Evolutionary conservation across 2,797 vertebrate genomes (phyloP), one percentile per base, ranked within the genome.

Genomic region (Periparus ater): DNA sequence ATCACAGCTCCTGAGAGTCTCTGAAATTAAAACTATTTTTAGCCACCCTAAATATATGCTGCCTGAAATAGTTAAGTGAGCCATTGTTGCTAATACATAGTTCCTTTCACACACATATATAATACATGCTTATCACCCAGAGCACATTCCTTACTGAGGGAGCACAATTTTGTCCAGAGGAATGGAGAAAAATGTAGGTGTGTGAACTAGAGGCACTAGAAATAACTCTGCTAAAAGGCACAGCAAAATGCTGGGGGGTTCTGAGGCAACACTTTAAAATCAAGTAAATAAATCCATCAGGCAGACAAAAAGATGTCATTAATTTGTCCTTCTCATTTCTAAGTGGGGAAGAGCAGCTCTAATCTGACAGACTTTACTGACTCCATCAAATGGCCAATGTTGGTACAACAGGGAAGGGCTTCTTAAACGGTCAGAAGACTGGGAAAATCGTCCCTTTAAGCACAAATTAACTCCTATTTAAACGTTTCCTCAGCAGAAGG

Each of bases 31-130:
- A 85, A 16, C 18, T 75, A 72, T 66, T 91, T 92, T 92, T 74
- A 88, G 47, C 68, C 32, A 17, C 40, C 66, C 79, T 89, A 94
- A 92, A 91, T 71, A 74, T 30, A 66, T 9, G 40, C 62, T 86
- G 44, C 40, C 51, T 67, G 82, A 93, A 93, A 92, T 2, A 94
- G 71, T 88, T 84, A 84, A 81, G 47, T 17, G 76, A 95, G 63
- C 76, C 63, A 10, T 60, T 86, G 51, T 72, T 87, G 78, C 57
- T 63, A 81, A 89, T 36, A 42, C 3, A 42, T 17, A 57, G 61
- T 18, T 91, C 48, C 77, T 85, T 85, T 73, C 70, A 70, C 30
- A 72, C 7, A 51, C 27, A 48, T 17, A 17, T 17, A 34, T 45
- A 76, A 71, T 23, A 29, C 12, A 51, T 2, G 7, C 29, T 89